phyloP scores from a whole-genome alignment of 1,140 invertebrate genomes.

The Zelostemma sp. region DNA sequence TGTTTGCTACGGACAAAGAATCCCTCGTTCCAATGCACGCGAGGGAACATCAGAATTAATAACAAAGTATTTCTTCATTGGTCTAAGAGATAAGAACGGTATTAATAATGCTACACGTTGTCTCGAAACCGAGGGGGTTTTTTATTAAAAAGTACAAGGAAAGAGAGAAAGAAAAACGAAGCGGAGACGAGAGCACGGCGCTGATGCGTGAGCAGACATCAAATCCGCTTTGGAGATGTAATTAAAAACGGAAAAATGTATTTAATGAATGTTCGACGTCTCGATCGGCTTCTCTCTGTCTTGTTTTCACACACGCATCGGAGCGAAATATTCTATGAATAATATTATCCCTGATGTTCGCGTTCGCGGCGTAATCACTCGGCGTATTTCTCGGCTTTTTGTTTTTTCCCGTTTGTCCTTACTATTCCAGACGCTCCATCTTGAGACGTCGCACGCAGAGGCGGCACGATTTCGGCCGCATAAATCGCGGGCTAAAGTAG shows the following conservation, averaged over 20 bases:
- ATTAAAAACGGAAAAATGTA: conserved; percentile 68
- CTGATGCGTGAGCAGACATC: conserved; percentile 41
- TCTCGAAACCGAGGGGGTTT: conserved; percentile 56
- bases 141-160: conserved; percentile 63
- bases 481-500: conserved; percentile 47
- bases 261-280: conserved; percentile 63
- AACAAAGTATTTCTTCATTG: conserved; percentile 68
- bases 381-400: conserved; percentile 25
- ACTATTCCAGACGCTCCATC: conserved; percentile 32
- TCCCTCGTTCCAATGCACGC: conserved; percentile 34
- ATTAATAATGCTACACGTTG: conserved; percentile 65
- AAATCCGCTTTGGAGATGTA: conserved; percentile 67
- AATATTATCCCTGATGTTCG: conserved; percentile 5
- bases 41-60: conserved; percentile 62
- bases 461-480: conserved; percentile 44
- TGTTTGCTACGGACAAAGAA: conserved; percentile 30
- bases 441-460: conserved; percentile 43
- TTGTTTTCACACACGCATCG: conserved; percentile 19
- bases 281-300: conserved; percentile 29
- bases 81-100: conserved; percentile 63
- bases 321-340: background rate
- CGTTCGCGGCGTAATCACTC: conserved; percentile 3
- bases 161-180: conserved; percentile 42
- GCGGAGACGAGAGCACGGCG: conserved; percentile 21
- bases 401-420: conserved; percentile 19